Evolutionary conservation across 2,888 invertebrate species (phyloP).

Genomic region (Ophion slaviceki): DNA sequence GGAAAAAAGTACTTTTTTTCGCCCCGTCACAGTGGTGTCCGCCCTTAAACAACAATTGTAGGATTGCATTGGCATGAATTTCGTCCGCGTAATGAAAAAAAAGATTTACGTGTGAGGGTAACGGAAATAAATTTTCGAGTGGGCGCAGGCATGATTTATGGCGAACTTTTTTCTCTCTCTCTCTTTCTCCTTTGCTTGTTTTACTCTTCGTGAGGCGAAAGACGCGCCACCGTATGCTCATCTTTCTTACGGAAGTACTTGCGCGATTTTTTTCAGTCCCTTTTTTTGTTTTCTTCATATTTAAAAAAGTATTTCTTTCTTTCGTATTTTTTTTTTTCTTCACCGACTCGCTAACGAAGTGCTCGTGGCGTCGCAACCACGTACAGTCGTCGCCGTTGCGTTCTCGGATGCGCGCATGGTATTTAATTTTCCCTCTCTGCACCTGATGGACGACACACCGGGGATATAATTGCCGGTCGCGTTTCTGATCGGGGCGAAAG

Average conservation of each 20-base stretch:
- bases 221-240: background rate
- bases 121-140: constrained; percentile 28
- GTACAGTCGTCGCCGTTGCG: constrained; percentile 3
- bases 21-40: too few species aligned
- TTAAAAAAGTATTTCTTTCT: background rate
- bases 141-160: constrained; percentile 39
- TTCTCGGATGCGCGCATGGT: constrained; percentile 4
- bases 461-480: constrained; percentile 25
- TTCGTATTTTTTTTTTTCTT: constrained; percentile 16
- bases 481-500: constrained; percentile 51
- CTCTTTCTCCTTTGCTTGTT: constrained; percentile 5
- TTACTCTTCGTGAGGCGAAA: background rate
- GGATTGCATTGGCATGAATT: background rate
- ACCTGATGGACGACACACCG: constrained; percentile 43
- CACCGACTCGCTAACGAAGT: constrained; percentile 57
- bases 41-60: background rate
- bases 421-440: constrained; percentile 53
- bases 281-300: background rate
- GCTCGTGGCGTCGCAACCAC: constrained; percentile 33
- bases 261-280: constrained; percentile 1
- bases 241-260: constrained; percentile 41
- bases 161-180: background rate
- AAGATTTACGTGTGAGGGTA: background rate
- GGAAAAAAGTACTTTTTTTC: too few species aligned
- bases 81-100: constrained; percentile 1